phyloP scores from a whole-genome alignment of 2,888 invertebrate genomes.

The Mythimna pallens region DNA sequence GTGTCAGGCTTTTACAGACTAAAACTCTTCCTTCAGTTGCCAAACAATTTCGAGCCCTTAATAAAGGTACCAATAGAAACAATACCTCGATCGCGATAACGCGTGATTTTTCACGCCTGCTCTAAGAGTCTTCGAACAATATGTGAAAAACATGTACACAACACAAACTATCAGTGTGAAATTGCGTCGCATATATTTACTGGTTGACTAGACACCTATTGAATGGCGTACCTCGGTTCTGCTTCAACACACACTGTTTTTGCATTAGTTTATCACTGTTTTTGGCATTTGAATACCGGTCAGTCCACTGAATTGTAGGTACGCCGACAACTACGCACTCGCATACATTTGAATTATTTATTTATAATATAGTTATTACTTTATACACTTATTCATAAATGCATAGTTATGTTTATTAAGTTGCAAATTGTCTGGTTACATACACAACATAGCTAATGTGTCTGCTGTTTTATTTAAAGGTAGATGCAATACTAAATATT shows the following conservation, averaged over 20 bases:
- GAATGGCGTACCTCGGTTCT: constrained; percentile 26
- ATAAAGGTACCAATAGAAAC: too few relatives aligned
- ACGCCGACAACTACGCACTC: constrained; percentile 52
- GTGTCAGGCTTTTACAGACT: too few relatives aligned
- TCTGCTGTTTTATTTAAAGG: neutral
- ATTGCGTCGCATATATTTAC: constrained; percentile 20
- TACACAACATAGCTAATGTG: neutral
- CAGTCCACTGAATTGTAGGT: constrained; percentile 33
- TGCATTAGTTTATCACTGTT: constrained; percentile 41
- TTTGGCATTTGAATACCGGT: constrained; percentile 56
- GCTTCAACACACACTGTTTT: constrained; percentile 39
- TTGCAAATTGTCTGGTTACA: constrained; percentile 12
- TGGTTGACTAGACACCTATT: constrained; percentile 13
- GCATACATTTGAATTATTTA: constrained; percentile 45
- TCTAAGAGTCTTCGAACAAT: neutral
- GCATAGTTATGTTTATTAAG: constrained; percentile 34
- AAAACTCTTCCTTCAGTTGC: too few relatives aligned
- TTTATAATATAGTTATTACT: constrained; percentile 11
- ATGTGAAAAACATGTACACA: neutral
- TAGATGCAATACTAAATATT: neutral
- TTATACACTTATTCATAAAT: constrained; percentile 41
- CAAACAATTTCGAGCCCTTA: too few relatives aligned
- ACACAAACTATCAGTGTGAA: neutral
- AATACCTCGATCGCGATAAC: neutral
- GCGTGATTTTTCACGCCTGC: neutral